Conservation (phyloP, 2,888 invertebrate genomes). For the Nomada flava region DNA sequence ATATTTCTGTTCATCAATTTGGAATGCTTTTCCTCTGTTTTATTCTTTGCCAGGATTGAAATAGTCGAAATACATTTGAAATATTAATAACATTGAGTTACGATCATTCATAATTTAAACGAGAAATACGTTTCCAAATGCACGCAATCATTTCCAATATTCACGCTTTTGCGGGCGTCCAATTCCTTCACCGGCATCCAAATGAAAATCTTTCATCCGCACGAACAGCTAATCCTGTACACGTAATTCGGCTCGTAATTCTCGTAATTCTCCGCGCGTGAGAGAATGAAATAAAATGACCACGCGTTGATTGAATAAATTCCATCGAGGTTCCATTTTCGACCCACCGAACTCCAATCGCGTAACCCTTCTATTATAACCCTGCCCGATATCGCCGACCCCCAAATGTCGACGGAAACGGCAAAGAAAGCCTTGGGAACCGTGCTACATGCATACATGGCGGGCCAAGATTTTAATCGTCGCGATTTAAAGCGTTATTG, state of each 20-base stretch:
- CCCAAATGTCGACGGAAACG: background rate
- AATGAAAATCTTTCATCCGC: background rate
- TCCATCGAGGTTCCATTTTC: constrained; percentile 20
- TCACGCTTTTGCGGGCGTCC: background rate
- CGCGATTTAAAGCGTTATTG: constrained; percentile 57
- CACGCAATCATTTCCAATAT: too few relatives aligned
- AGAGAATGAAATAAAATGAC: background rate
- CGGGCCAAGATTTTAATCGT: constrained; percentile 42
- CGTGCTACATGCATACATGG: too few relatives aligned
- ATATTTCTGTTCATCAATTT: too few relatives aligned
- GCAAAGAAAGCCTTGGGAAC: background rate
- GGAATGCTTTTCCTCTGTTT: too few relatives aligned
- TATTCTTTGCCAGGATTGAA: too few relatives aligned
- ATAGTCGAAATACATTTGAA: too few relatives aligned
- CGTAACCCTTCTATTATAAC: background rate
- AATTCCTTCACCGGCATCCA: background rate
- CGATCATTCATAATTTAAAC: too few relatives aligned
- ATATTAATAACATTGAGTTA: too few relatives aligned
- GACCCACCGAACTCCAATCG: constrained; percentile 6
- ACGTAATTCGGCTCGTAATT: too few relatives aligned
- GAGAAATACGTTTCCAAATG: too few relatives aligned
- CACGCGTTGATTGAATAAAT: constrained; percentile 10
- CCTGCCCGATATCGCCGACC: background rate
- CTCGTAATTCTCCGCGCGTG: too few relatives aligned
- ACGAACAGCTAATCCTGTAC: background rate